Evolutionary conservation across 2,888 invertebrate species (phyloP), one percentile per base, ranked within the genome.

Genomic region (Hypena proboscidalis): DNA sequence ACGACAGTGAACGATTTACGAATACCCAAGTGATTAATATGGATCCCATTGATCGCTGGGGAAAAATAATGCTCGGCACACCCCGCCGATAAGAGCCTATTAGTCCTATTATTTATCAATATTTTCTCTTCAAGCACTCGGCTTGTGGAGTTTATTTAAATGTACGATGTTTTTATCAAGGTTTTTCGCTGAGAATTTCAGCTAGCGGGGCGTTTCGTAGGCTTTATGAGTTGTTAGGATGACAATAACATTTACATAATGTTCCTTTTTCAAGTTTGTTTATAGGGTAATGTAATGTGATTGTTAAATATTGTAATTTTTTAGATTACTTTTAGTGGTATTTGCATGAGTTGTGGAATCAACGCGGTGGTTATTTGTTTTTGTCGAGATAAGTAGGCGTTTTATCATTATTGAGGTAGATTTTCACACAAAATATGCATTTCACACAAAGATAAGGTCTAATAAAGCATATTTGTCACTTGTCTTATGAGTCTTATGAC

Each of bases 1-100:
- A 57, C 67, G 75, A 72, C 76, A 63, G 56, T 77, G 79, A 77
- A 64, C 64, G 76, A 78, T 78, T 73, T 74, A 74, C 62, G 61
- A 50, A 54, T 55, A 61, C 54, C 51, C 49, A 27, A 38, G 64
- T 75, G 74, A 74, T 77, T 72, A 70, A 74, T 73, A 67, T 58
- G 46, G 63, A 58, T 46, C 53, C 53, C 57, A 66, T 67, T 47
- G 60, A 53, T 55, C 53, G 49, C 32, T 42, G 37, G 39, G 51
- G 52, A 49, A 65, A 60, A 73, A 65, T 63, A 67, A 70, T 64
- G 55, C 62, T 42, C 29, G 46, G 36, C 57, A 50, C 53, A 39
- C 41, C 48, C 36, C 44, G 31, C 21, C 50, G 49, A 61, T 66
- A 51, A 57, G 48, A 46, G 46, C 42, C 53, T 52, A 63, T 70